A percentile compares a stretch with the other conserved stretches of the same genome.
These are phyloP conservation scores for Ochotona princeps DNA, from an alignment of 2,113 vertebrate species.

Conservation along the genomic window DNA sequence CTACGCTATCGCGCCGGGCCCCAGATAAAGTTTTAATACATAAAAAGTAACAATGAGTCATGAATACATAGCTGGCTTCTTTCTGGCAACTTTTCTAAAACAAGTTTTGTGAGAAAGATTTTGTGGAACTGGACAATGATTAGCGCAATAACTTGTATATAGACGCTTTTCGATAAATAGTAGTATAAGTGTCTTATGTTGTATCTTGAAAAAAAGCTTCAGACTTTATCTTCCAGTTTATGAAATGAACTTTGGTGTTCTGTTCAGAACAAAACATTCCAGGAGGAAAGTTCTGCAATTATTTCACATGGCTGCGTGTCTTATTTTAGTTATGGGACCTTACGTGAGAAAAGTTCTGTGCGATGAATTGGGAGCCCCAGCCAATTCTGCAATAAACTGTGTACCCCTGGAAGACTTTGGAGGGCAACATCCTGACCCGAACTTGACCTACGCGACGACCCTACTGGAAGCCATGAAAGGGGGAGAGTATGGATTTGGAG, in stretches of 20 bases:
- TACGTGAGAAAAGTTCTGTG: conserved; percentile 97
- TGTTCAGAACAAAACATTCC: background rate
- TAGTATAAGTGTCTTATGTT: background rate
- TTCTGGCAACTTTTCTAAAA: conserved; percentile 32
- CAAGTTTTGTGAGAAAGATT: conserved; percentile 5
- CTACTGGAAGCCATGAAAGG: conserved; percentile 98
- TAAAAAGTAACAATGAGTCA: conserved; percentile 6
- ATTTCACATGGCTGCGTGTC: conserved; percentile 64
- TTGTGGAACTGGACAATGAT: background rate
- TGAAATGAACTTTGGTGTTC: background rate
- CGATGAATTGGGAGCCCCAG: conserved; percentile 97
- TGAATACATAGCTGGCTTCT: conserved; percentile 39
- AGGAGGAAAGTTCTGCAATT: background rate
- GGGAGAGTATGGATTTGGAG: conserved; percentile 97
- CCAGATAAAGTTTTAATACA: conserved; percentile 26
- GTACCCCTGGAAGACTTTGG: conserved; percentile 98
- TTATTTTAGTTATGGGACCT: conserved; percentile 95
- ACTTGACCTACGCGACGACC: conserved; percentile 92
- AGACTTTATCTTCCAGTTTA: background rate
- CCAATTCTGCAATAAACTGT: conserved; percentile 98
- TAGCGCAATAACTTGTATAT: background rate
- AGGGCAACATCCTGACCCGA: conserved; percentile 96
- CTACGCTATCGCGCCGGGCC: too few relatives aligned
- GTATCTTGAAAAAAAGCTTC: conserved; percentile 16
- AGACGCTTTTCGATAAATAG: background rate